Evolutionary conservation across 2,797 vertebrate species (phyloP).

Genomic region (Toxotes lorentzi): DNA sequence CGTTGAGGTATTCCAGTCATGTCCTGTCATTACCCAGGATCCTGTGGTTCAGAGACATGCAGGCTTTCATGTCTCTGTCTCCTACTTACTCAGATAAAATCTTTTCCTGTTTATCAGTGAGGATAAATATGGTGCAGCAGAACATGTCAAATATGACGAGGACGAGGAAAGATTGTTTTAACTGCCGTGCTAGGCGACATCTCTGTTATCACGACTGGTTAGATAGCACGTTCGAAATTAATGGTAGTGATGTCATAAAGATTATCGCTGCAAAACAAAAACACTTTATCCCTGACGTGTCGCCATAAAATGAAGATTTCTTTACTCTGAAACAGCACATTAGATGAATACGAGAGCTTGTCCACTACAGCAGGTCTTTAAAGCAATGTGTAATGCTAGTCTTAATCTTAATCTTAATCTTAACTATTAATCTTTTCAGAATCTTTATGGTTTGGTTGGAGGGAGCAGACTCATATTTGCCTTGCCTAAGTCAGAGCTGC

Average conservation of each 20-base stretch:
- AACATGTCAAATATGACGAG: constrained; percentile 52
- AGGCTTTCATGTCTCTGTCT: constrained; percentile 70
- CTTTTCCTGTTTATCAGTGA: constrained; percentile 77
- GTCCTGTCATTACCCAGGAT: constrained; percentile 70
- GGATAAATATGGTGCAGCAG: constrained; percentile 54
- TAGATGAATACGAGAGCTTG: no score
- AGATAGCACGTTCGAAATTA: constrained; percentile 21
- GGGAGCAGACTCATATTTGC: no score
- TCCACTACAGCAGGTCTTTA: no score
- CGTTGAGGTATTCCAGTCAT: constrained; percentile 64
- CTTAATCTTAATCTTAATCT: no score
- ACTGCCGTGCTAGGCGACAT: neutral
- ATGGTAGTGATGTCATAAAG: constrained; percentile 16
- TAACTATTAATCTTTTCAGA: no score
- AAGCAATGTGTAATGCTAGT: no score
- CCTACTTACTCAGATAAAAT: constrained; percentile 71
- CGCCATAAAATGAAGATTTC: neutral
- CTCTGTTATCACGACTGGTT: constrained; percentile 30
- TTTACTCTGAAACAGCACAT: neutral
- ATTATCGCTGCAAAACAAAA: constrained; percentile 11
- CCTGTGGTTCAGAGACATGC: constrained; percentile 45
- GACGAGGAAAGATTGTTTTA: constrained; percentile 26
- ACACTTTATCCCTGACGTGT: neutral
- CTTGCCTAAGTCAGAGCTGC: no score
- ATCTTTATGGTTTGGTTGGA: no score